Conservation (phyloP, 2,888 invertebrate genomes). For the Pyrocoelia pectoralis region DNA sequence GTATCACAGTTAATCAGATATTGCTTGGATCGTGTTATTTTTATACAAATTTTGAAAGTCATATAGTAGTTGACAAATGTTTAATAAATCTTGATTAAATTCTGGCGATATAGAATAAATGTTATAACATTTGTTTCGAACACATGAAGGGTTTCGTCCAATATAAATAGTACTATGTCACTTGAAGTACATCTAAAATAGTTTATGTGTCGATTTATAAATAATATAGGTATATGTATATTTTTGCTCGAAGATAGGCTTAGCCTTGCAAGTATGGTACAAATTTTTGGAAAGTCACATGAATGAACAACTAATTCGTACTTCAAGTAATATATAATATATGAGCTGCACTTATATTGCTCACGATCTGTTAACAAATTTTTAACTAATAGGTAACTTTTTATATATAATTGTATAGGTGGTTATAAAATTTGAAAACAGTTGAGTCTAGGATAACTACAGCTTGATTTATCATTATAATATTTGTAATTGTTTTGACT, state of each 20-base stretch:
- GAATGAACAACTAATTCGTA: slow-evolving; percentile 11
- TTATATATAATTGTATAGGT: slow-evolving; percentile 18
- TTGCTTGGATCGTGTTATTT: slow-evolving; percentile 9
- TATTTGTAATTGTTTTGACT: slow-evolving; percentile 20
- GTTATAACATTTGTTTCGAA: neutral
- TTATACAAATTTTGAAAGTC: slow-evolving; percentile 8
- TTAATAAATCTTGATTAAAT: slow-evolving; percentile 5
- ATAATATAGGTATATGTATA: slow-evolving; percentile 13
- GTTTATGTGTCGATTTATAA: slow-evolving; percentile 10
- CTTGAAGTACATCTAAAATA: slow-evolving; percentile 8
- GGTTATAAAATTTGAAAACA: slow-evolving; percentile 15
- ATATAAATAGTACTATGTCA: slow-evolving; percentile 9
- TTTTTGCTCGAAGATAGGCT: slow-evolving; percentile 15
- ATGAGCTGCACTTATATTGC: slow-evolving; percentile 18
- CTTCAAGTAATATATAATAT: slow-evolving; percentile 16
- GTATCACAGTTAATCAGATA: neutral
- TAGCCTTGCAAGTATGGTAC: slow-evolving; percentile 25
- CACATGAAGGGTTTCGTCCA: slow-evolving; percentile 8
- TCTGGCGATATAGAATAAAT: slow-evolving; percentile 4
- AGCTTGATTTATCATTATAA: slow-evolving; percentile 18
- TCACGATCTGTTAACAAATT: slow-evolving; percentile 12
- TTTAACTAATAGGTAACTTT: slow-evolving; percentile 13
- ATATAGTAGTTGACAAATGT: neutral
- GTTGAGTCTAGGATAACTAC: slow-evolving; percentile 14
- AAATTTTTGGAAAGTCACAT: slow-evolving; percentile 21